phyloP scores from a whole-genome alignment of 2,888 invertebrate species.

The Pherbina coryleti region DNA sequence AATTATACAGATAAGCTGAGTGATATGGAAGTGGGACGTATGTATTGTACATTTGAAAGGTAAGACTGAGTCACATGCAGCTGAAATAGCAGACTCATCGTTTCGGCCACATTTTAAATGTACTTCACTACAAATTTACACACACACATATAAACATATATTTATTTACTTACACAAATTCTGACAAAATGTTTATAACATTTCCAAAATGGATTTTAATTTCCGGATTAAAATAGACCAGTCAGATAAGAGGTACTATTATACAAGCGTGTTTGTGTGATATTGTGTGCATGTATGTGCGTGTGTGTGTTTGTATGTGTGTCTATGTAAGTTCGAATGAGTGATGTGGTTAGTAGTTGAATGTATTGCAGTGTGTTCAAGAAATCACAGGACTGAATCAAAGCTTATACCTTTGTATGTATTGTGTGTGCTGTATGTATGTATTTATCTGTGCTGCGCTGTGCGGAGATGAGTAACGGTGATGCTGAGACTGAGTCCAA shows the following conservation, averaged over 20 bases:
- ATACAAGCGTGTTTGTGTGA: neutral
- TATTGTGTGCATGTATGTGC: neutral
- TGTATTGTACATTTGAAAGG: too few relatives aligned
- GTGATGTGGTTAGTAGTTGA: too few relatives aligned
- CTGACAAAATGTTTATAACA: conserved; percentile 16
- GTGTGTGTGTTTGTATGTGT: neutral
- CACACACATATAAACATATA: neutral
- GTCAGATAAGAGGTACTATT: neutral
- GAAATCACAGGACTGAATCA: too few relatives aligned
- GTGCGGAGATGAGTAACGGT: neutral
- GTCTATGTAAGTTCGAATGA: neutral
- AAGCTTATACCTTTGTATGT: neutral
- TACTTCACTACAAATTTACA: neutral
- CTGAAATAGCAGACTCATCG: neutral
- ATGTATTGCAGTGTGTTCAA: too few relatives aligned
- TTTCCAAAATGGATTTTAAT: conserved; percentile 31
- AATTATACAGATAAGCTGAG: neutral
- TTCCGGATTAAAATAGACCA: conserved; percentile 17
- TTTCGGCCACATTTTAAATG: conserved; percentile 11
- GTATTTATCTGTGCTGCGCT: neutral
- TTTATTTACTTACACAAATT: neutral
- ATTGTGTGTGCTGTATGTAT: neutral
- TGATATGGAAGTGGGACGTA: neutral
- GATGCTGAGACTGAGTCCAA: neutral
- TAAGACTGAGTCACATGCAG: too few relatives aligned